These are phyloP conservation scores for Galeruca laticollis DNA, from an alignment of 2,888 invertebrate species.

Conservation along the genomic window DNA sequence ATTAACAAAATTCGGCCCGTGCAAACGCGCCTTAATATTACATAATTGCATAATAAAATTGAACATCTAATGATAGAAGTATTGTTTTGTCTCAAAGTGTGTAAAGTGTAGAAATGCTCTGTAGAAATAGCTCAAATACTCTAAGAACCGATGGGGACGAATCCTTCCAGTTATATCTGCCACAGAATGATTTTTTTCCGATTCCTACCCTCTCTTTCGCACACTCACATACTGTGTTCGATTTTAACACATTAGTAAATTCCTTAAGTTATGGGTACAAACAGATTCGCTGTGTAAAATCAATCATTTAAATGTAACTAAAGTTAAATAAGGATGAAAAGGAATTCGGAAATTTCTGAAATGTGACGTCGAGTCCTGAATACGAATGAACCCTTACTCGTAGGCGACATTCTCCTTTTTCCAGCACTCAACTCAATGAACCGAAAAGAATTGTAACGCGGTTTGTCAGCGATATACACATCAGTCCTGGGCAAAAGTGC, in stretches of 20 bases:
- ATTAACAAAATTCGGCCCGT: too few species aligned
- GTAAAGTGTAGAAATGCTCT: too few species aligned
- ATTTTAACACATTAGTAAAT: background rate
- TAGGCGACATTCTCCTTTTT: constrained; percentile 40
- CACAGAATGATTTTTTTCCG: too few species aligned
- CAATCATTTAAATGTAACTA: constrained; percentile 16
- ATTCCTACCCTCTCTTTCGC: background rate
- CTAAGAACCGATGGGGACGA: too few species aligned
- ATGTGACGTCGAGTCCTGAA: constrained; percentile 51
- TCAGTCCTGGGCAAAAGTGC: constrained; percentile 48
- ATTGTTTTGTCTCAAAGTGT: too few species aligned
- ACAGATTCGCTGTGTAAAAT: constrained; percentile 8
- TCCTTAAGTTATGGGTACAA: background rate
- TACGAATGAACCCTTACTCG: constrained; percentile 45
- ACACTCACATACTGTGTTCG: background rate
- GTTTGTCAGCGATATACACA: constrained; percentile 58
- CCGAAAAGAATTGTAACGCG: constrained; percentile 59
- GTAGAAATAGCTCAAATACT: too few species aligned
- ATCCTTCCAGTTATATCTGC: too few species aligned
- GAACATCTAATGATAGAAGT: too few species aligned
- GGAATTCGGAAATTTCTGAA: constrained; percentile 29
- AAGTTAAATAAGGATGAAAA: constrained; percentile 15
- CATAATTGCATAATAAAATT: too few species aligned
- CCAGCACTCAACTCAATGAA: constrained; percentile 63
- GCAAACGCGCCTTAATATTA: too few species aligned